A percentile compares a stretch with the other conserved stretches of the same genome.
phyloP scores from a whole-genome alignment of 2,113 vertebrate genomes.

The Rhinoderma darwinii region DNA sequence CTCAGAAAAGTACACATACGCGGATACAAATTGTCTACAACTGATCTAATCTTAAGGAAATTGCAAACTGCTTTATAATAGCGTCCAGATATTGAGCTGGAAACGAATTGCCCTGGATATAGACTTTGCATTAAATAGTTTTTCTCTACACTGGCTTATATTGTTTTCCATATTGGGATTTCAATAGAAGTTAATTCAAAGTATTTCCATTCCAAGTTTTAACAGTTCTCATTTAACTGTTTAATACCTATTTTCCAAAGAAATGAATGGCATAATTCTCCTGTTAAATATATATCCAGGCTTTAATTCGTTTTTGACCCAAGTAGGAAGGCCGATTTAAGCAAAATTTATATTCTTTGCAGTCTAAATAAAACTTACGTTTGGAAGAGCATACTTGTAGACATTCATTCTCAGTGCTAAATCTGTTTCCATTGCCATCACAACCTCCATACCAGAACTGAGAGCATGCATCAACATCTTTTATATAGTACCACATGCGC shows the following conservation, averaged over 20 bases:
- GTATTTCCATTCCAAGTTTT: slow-evolving; percentile 6
- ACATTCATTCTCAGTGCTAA: slow-evolving; percentile 70
- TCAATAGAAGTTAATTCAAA: not conserved
- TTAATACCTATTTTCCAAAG: not conserved
- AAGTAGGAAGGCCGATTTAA: not conserved
- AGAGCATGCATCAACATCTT: slow-evolving; percentile 66
- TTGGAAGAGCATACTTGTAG: slow-evolving; percentile 66
- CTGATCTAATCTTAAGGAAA: slow-evolving; percentile 4
- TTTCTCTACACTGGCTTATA: not conserved
- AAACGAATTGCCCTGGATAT: not conserved
- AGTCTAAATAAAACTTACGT: slow-evolving; percentile 67
- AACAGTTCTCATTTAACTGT: not conserved
- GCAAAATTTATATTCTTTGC: not conserved
- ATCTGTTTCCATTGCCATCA: slow-evolving; percentile 72
- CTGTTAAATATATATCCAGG: not conserved
- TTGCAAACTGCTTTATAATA: not conserved
- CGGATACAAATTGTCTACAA: not conserved
- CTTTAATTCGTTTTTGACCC: not conserved
- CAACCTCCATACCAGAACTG: slow-evolving; percentile 76
- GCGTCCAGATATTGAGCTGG: not conserved
- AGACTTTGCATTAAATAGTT: not conserved
- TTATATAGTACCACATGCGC: slow-evolving; percentile 73
- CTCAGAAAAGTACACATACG: not conserved
- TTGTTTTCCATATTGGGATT: slow-evolving; percentile 8
- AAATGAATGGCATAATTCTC: not conserved